Base-by-base conservation (phyloP, 2,113 vertebrate genomes). In the Brachypteracias leptosomus region DNA sequence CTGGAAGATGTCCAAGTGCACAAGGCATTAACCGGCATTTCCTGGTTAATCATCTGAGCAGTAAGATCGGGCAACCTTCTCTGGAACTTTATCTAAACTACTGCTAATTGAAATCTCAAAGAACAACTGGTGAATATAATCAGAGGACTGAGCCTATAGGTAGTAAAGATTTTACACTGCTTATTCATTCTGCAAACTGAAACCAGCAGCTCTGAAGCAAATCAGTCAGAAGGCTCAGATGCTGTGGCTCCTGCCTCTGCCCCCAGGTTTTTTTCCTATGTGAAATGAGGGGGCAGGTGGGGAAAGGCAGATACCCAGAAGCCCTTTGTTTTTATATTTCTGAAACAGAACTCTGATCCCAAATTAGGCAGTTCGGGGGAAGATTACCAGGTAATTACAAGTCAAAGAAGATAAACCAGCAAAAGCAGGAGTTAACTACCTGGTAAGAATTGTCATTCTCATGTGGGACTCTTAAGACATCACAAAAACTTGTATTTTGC, bases 1-100 rank as follows among this genome's bases (percentile, higher is more conserved):
- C 35, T 1, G 52, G 46, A 61, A 89, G 25, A 13, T 0, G 0
- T 10, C 33, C 0, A 1, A 55, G 38, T 4, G 16, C 6, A 0
- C 0, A 3, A 63, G 55, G 40, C 29, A 85, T 21, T 10, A 85
- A 40, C 35, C 21, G 59, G 49, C 38, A 47, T 38, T 29, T 91
- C 67, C 82, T 14, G 25, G 26, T 62, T 82, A 42, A 61, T 79
- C 42, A 86, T 28, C 75, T 25, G 22, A 73, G 46, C 1, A 0
- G 3, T 10, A 35, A 81, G 44, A 73, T 33, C 40, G 31, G 35
- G 31, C 22, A 28, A 82, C 87, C 52, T 89, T 82, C 66, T 3
- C 8, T 13, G 31, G 26, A 63, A 80, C 42, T 66, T 35, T 18
- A 87, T 42, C 77, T 38, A 65, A 81, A 25, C 54, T 33, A 40